Evolutionary conservation across 2,888 invertebrate genomes (phyloP).

Genomic region (Lathronympha strigana): DNA sequence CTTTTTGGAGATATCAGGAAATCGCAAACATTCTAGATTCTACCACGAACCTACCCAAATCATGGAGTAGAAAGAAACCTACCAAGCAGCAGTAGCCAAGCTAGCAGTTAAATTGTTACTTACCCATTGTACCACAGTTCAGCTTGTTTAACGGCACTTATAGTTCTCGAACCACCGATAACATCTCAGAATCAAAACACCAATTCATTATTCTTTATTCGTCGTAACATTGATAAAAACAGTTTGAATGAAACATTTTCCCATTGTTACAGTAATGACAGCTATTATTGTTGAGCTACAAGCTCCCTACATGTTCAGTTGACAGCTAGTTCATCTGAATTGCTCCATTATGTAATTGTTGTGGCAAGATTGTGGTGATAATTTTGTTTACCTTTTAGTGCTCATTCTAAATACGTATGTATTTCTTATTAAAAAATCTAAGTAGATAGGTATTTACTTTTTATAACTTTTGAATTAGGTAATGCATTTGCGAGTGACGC

Average conservation of each 20-base stretch:
- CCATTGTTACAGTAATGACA: conserved; percentile 37
- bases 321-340: conserved; percentile 11
- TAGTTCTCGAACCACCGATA: conserved; percentile 12
- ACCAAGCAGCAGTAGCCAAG: no score
- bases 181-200: conserved; percentile 26
- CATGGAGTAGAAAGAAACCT: no score
- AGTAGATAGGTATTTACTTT: no score
- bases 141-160: conserved; percentile 1
- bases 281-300: conserved; percentile 26
- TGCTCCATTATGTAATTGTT: conserved; percentile 8
- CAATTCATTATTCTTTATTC: conserved; percentile 35
- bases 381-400: neutral
- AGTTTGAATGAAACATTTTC: conserved; percentile 34
- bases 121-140: neutral
- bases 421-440: no score
- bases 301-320: conserved; percentile 1
- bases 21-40: no score
- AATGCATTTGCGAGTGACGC: no score
- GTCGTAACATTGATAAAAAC: conserved; percentile 27
- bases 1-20: no score
- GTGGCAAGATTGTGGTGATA: neutral
- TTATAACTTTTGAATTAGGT: no score
- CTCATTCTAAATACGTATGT: neutral
- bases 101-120: no score
- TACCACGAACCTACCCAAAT: no score